Base-by-base conservation (phyloP, 1,140 invertebrate species). In the Papilio polytes region DNA sequence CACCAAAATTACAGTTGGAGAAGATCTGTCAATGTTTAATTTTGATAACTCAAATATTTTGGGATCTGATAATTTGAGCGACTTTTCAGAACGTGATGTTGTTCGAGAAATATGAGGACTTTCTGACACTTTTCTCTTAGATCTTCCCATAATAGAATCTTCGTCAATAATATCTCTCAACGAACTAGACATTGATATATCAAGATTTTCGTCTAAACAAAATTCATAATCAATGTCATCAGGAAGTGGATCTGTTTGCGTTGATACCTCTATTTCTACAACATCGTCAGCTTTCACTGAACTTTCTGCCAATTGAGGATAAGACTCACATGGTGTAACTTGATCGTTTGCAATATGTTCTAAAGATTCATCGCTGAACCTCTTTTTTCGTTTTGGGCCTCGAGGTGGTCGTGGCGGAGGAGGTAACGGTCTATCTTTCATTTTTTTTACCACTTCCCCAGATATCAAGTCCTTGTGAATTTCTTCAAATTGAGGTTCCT, bases 401-500 rank as follows among this genome's bases (percentile, higher is more conserved):
- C 97, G 87, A 0, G 97, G 97, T 53, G 98, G 97, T 73, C 97
- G 94, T 8, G 98, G 97, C 0, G 98, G 97, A 12, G 98, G 96
- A n/a, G 98, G 97, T 80, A 98, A 88, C 0, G 98, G 98, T 82
- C 98, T 95, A 80, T 97, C 96, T 93, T 97, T 97, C 96, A 98
- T 98, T 94, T 97, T 98, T 85, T 96, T 97, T 1, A 98, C 95
- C 12, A 97, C 95, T 80, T 97, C 96, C 15, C 97, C 97, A 20
- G 97, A 97, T 76, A 96, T 96, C 48, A 97, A 88, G 86, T 97
- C 95, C 89, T 95, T 96, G 41, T 95, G 95, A 8, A 85, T 82
- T 78, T 92, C 91, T 86, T 94, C 94, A 73, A 95, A 91, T 36
- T 91, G 90, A 0, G 96, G 95, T 73, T 97, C 96, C 22, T 96